Evolutionary conservation across 2,797 vertebrate species (phyloP), one percentile per base, ranked within the genome.

Genomic region (Morus bassanus): DNA sequence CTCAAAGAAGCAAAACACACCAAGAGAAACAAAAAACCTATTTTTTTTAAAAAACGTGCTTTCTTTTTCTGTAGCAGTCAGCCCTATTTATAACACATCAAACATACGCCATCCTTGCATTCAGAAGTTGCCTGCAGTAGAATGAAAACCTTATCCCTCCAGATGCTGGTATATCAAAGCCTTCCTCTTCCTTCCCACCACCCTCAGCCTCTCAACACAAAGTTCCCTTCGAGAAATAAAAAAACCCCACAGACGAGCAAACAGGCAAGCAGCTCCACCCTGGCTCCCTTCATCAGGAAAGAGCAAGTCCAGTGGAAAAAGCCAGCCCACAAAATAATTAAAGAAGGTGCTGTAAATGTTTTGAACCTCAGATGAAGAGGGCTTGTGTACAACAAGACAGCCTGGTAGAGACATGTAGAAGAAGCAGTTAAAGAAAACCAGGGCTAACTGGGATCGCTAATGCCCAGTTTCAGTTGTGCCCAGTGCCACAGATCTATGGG

Each of bases 31-130:
- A 53, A 33, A 80, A 79, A 76, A 68, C 8, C 8, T 21, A 1
- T 9, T 13, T 11, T 22, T 39, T 13, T 37, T 56, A 14, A 33
- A n/a, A 21, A 78, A n/a, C 46, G 72, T 3, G 8, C 41, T 45
- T 94, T 48, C 28, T 56, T 85, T 82, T 88, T 35, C 72, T 43
- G 5, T 0, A 17, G 7, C 87, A 51, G 65, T 33, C 85, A 59
- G 68, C 48, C 73, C 88, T 95, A 77, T 93, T 94, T 93, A 81
- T 74, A 94, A 77, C 83, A 77, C 73, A 88, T 69, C 92, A 80
- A 94, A 94, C 78, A 70, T 11, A 68, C 11, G 14, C 74, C 78
- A 79, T 56, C 84, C 45, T 22, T 17, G 63, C 81, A 76, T n/a
- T 60, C 86, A 57, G 68, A 93, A 85, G 51, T 24, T 28, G 54